Conservation (phyloP, 2,113 vertebrate genomes). For the Onychostruthus taczanowskii region DNA sequence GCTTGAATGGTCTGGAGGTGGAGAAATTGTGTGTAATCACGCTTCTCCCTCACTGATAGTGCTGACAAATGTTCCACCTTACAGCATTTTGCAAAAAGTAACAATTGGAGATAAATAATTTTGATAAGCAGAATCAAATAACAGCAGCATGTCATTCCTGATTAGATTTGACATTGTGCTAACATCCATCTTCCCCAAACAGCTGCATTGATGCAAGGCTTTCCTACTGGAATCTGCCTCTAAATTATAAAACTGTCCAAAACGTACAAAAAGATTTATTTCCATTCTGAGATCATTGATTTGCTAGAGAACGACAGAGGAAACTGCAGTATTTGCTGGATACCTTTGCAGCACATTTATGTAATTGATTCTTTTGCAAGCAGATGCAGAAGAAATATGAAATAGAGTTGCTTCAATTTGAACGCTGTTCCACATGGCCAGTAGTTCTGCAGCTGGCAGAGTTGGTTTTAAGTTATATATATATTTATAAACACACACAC, state of each 20-base stretch:
- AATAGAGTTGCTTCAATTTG: background rate
- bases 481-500: no score
- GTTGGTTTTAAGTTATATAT: background rate
- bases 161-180: background rate
- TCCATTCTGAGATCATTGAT: background rate
- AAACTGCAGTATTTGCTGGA: fast-evolving
- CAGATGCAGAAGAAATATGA: background rate
- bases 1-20: background rate
- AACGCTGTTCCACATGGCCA: background rate
- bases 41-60: background rate
- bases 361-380: background rate
- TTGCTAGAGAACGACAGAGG: background rate
- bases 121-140: conserved; percentile 1
- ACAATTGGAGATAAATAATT: conserved; percentile 4
- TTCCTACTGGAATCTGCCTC: background rate
- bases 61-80: background rate
- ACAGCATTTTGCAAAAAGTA: background rate
- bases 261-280: background rate
- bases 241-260: conserved; percentile 2
- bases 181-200: background rate
- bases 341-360: background rate
- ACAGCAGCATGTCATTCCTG: background rate
- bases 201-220: background rate
- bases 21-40: background rate
- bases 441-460: background rate